phyloP scores from a whole-genome alignment of 2,797 vertebrate genomes.

The Apogon talboti region DNA sequence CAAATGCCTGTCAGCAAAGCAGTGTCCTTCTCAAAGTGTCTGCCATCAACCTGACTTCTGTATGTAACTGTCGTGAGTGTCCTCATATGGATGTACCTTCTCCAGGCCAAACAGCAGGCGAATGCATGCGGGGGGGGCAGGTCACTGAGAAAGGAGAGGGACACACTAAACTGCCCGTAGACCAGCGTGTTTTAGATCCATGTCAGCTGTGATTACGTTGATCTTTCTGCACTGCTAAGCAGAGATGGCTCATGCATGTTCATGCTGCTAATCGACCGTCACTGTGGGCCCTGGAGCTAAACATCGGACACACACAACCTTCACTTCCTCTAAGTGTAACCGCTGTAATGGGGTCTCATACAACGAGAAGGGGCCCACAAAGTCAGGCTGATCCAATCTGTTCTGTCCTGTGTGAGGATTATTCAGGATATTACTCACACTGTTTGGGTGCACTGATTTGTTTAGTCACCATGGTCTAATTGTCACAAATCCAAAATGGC shows the following conservation, averaged over 20 bases:
- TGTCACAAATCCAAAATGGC: constrained; percentile 49
- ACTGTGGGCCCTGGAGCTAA: constrained; percentile 48
- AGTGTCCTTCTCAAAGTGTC: constrained; percentile 69
- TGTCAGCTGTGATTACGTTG: constrained; percentile 46
- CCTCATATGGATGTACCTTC: constrained; percentile 66
- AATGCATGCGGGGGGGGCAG: constrained; percentile 68
- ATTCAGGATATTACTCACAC: constrained; percentile 45
- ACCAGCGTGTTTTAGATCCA: constrained; percentile 47
- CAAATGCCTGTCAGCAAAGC: constrained; percentile 70
- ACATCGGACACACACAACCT: constrained; percentile 40
- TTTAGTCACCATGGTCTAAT: constrained; percentile 55
- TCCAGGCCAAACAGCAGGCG: constrained; percentile 57
- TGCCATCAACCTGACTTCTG: constrained; percentile 59
- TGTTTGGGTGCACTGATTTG: constrained; percentile 59
- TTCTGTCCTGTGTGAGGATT: constrained; percentile 43
- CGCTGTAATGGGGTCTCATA: constrained; percentile 34
- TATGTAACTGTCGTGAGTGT: constrained; percentile 61
- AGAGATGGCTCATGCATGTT: constrained; percentile 58
- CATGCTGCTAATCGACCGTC: constrained; percentile 53
- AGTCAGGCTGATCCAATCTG: constrained; percentile 54
- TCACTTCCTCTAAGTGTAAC: constrained; percentile 41
- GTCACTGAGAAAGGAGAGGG: constrained; percentile 76
- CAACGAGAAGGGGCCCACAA: constrained; percentile 24
- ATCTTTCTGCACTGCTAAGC: constrained; percentile 54
- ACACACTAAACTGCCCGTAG: constrained; percentile 62